Evolutionary conservation across 2,888 invertebrate genomes (phyloP), one percentile per base, ranked within the genome.

Genomic region (Dynastes tityus): DNA sequence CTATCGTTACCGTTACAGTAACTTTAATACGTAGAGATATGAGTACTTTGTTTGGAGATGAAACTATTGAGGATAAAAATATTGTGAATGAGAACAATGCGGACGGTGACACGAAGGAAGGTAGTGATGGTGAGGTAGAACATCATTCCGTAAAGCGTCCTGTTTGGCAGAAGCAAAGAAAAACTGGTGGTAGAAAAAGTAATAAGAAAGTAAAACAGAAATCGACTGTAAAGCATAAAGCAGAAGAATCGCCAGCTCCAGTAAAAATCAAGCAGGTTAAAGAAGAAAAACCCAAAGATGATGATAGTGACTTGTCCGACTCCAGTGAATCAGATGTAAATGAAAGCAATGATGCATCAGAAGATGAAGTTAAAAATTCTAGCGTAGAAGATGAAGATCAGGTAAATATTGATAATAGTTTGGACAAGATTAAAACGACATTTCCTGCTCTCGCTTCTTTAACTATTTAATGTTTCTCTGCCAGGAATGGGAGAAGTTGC

Each of bases 1-100:
- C 99, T 27, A 97, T 99, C 82, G 98, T 99, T 0, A 99, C 99
- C 0, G 97, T 99, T 0, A 98, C 98, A 0, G 98, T 99, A 2
- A 94, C 93, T 51, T 89, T 99, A 77, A 91, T 92, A 13, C 92
- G 99, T 68, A 93, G 93, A 84, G 93, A 96, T 85, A 95, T 99
- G 95, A 94, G 93, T 82, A 93, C 93, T 55, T 88, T 97, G 4
- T 96, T 96, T 85, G 96, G 96, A 2, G 95, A 96, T 83, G 94
- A 95, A 2, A 92, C 92, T 49, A 91, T 93, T 27, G 89, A 87
- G 79, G 90, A 87, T 82, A 91, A 91, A 63, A 85, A 83, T 27
- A 82, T 83, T 22, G 85, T 86, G 45, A 83, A 81, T 82, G 92
- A 92, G 80, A 91, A 90, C 74, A 91, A 90, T n/a, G 91, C 91